Base-by-base conservation (phyloP, 2,797 vertebrate species). In the Trematomus bernacchii region DNA sequence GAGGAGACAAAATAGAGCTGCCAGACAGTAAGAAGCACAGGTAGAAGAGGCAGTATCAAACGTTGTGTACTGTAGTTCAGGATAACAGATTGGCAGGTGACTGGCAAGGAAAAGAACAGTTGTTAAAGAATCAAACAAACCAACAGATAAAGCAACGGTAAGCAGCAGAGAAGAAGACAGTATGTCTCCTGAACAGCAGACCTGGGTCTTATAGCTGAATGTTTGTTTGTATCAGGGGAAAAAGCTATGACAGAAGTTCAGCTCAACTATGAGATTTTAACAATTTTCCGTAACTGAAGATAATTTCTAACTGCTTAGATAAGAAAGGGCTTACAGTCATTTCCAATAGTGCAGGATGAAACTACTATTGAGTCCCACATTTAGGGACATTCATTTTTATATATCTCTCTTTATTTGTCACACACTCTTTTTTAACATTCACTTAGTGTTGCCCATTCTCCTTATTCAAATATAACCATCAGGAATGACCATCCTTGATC, bases 71-170 rank as follows among this genome's bases (percentile, higher is more conserved):
- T 72, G 73, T 64, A 67, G 73, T 65, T 79, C 42, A 46, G 87
- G 85, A 83, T 6, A 87, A 72, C 80, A 37, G 74, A 87, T 4
- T 47, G 69, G 82, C 64, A 86, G 82, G 89, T 87, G 91, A 92
- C 76, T 85, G 89, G 82, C 77, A 73, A 92, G 91, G 91, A 91
- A 90, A 92, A 92, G 91, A 91, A 90, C 92, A 76, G 79, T 83
- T 65, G 85, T 91, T 88, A 89, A 86, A 88, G 69, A 91, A 79
- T 76, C 63, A 85, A 85, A 85, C 67, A 78, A 84, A 85, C 74
- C 65, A 82, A 91, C 85, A 87, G 79, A 85, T 72, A 87, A 92
- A 90, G 89, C 87, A 88, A 90, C 88, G 77, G 70, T 77, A 80
- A 91, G 89, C 89, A 89, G 85, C 87, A 60, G 66, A 87, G 74